phyloP scores from a whole-genome alignment of 2,113 vertebrate species.

The Grallaria varia region DNA sequence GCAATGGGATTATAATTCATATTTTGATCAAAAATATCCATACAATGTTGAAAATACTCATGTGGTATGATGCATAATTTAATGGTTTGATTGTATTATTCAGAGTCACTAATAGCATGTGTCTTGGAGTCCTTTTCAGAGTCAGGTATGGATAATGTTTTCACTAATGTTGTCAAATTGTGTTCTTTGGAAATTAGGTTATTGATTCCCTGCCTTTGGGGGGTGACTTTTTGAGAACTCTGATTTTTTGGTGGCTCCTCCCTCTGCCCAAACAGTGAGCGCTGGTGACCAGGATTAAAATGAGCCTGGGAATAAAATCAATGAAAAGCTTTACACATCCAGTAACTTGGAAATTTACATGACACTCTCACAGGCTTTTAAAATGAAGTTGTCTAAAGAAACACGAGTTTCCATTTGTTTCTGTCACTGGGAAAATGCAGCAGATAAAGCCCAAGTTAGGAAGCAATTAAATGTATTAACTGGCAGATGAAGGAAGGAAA shows the following conservation, averaged over 20 bases:
- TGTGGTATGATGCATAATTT: background rate
- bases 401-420: background rate
- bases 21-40: background rate
- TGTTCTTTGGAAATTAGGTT: background rate
- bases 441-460: background rate
- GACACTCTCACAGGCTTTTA: background rate
- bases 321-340: background rate
- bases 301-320: background rate
- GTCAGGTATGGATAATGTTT: background rate
- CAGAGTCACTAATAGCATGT: background rate
- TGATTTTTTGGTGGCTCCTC: background rate
- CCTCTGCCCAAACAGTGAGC: background rate
- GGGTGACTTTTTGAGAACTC: background rate
- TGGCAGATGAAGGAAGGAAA: background rate
- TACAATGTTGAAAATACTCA: background rate
- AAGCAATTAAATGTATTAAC: conserved; percentile 9
- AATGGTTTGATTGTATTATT: background rate
- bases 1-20: background rate
- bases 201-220: background rate
- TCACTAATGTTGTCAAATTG: background rate
- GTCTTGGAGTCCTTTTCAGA: background rate
- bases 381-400: background rate
- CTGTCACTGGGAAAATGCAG: conserved; percentile 1
- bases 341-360: background rate
- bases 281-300: background rate